Conservation (phyloP, 2,888 invertebrate genomes). For the Pharmacophagus antenor region DNA sequence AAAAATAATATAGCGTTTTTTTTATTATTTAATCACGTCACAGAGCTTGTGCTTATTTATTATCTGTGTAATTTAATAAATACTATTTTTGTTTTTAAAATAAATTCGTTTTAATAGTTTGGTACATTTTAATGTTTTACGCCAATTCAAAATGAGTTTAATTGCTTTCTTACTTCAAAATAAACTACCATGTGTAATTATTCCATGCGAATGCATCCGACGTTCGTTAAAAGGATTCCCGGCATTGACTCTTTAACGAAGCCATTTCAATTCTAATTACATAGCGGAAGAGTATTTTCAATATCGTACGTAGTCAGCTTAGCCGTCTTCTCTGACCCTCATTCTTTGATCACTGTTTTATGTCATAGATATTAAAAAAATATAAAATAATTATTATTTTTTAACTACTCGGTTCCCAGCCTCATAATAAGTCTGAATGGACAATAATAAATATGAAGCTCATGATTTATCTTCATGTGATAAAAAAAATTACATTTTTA, state of each 20-base stretch:
- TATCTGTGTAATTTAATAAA: too few relatives aligned
- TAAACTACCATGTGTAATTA: constrained; percentile 11
- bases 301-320: constrained; percentile 13
- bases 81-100: too few relatives aligned
- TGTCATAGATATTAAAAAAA: too few relatives aligned
- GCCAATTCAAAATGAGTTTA: neutral
- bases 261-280: constrained; percentile 24
- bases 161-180: constrained; percentile 16
- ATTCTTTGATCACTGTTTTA: neutral
- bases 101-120: too few relatives aligned
- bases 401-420: neutral
- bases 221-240: constrained; percentile 20
- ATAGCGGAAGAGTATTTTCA: constrained; percentile 12
- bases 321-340: constrained; percentile 8
- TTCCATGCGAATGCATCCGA: constrained; percentile 9
- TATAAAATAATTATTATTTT: too few relatives aligned
- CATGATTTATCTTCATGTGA: too few relatives aligned
- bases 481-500: too few relatives aligned
- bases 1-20: neutral
- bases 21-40: too few relatives aligned
- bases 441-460: too few relatives aligned
- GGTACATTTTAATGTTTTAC: too few relatives aligned
- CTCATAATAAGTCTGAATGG: neutral
- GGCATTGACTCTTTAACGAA: constrained; percentile 20
- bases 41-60: too few relatives aligned